A percentile compares a stretch with the other conserved stretches of the same genome.
Conservation (phyloP, 2,888 invertebrate genomes). For the Elysia crispata region DNA sequence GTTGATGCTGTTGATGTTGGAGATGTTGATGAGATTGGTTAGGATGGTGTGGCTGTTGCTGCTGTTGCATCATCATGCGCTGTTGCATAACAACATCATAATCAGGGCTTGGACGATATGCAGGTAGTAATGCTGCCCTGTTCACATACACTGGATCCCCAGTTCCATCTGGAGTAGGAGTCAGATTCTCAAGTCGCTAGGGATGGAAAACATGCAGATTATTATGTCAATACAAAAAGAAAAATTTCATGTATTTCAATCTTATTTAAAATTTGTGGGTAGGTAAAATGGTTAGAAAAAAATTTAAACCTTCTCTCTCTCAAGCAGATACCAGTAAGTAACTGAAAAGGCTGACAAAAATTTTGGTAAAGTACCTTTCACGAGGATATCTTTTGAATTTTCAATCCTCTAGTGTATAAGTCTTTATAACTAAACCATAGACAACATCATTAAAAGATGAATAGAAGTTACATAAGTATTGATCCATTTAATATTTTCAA, state of each 20-base stretch:
- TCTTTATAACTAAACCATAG: too few relatives aligned
- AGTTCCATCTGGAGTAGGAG: conserved; percentile 41
- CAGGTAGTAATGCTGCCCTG: conserved; percentile 70
- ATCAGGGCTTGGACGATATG: conserved; percentile 90
- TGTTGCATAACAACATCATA: conserved; percentile 95
- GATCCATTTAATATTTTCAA: too few relatives aligned
- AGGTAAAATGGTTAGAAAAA: not conserved
- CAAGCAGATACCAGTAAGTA: too few relatives aligned
- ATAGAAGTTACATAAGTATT: too few relatives aligned
- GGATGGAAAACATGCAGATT: not conserved
- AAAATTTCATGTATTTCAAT: not conserved
- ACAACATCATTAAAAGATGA: too few relatives aligned
- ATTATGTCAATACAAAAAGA: not conserved
- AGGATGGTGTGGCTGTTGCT: conserved; percentile 47
- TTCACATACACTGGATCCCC: conserved; percentile 59
- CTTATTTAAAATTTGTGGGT: not conserved
- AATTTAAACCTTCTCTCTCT: too few relatives aligned
- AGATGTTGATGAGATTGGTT: conserved; percentile 40
- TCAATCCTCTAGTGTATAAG: too few relatives aligned
- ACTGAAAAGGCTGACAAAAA: too few relatives aligned
- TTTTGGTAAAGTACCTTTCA: too few relatives aligned
- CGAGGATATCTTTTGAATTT: too few relatives aligned
- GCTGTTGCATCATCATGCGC: conserved; percentile 58
- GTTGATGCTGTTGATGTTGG: conserved; percentile 50
- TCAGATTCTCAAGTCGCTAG: conserved; percentile 41